Base-by-base conservation (phyloP, 1,140 invertebrate species). In the Halyomorpha halys region DNA sequence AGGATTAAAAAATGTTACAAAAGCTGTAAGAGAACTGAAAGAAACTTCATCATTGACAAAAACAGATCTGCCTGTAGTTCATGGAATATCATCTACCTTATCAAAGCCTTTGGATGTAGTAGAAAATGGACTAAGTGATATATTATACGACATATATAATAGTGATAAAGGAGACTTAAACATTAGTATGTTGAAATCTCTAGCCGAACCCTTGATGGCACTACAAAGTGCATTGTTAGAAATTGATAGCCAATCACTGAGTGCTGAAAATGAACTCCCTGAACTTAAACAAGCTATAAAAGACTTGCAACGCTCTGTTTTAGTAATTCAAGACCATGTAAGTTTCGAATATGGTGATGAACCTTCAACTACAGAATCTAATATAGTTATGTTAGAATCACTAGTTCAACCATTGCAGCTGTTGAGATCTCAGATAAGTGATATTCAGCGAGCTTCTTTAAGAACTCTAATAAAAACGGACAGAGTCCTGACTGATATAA, bases 151-250 rank as follows among this genome's bases (percentile, higher is more conserved):
- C n/a, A 60, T 70, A 3, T 59, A 68, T 53, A 66, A 68, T 44
- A 60, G 69, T 66, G 68, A 71, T 59, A 64, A 65, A 54, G n/a
- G 53, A 4, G 45, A 45, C 13, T 59, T 66, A n/a, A 67, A 68
- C 53, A 65, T 63, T 23, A 66, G 67, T 25, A 16, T 69, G 21
- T 44, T 71, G 13, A 72, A 69, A 59, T 66, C 61, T 45, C 59
- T 73, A 47, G 66, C 66, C 18, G 68, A 71, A 59, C 66, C 69
- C 19, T 67, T 70, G 27, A 67, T 68, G 19, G 68, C 65, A 63
- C 59, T 72, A n/a, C 68, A 72, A 63, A 70, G 70, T 62, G 65
- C 67, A n/a, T 54, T 72, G n/a, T 54, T 69, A 44, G 64, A 70
- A 39, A 66, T 67, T 14, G 65, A 66, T 56, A 62, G 27, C 3